These are phyloP conservation scores for Capitulum mitella DNA, from an alignment of 2,888 invertebrate genomes.

Conservation along the genomic window DNA sequence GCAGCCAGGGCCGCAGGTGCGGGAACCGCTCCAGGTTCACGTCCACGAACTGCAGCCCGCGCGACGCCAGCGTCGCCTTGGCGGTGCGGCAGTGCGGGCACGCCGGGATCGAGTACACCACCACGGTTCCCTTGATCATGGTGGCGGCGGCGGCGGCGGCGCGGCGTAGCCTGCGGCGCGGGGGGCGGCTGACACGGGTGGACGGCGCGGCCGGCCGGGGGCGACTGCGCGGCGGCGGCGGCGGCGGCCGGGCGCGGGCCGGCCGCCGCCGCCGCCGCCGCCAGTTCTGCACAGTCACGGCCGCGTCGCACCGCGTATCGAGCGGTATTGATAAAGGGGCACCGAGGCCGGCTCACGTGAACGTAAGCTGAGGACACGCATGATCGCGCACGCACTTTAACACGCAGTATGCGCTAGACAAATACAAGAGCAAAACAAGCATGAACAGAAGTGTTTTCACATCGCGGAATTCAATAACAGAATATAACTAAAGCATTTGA, in stretches of 20 bases:
- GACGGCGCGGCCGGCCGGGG: background rate
- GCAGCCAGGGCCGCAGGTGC: slow-evolving; percentile 20
- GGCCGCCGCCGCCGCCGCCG: background rate
- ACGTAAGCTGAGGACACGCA: background rate
- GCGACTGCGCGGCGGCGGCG: background rate
- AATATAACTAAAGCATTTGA: too few species aligned
- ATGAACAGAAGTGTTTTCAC: too few species aligned
- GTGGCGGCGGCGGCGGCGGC: background rate
- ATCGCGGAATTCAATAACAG: too few species aligned
- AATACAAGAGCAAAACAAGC: too few species aligned
- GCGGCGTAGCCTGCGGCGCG: background rate
- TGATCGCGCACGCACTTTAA: background rate
- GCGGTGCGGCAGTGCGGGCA: slow-evolving; percentile 30
- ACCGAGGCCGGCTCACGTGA: background rate
- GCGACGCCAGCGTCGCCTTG: slow-evolving; percentile 27
- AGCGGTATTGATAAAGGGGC: background rate
- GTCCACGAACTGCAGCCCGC: slow-evolving; percentile 27
- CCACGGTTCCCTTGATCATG: slow-evolving; percentile 27
- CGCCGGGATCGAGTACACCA: slow-evolving; percentile 30
- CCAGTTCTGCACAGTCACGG: background rate
- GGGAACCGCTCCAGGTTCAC: slow-evolving; percentile 27
- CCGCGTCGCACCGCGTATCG: background rate
- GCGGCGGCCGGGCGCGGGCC: background rate
- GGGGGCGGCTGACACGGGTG: background rate
- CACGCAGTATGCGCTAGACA: too few species aligned